phyloP scores from a whole-genome alignment of 2,113 vertebrate genomes.

The Pseudorhombus dupliciocellatus region DNA sequence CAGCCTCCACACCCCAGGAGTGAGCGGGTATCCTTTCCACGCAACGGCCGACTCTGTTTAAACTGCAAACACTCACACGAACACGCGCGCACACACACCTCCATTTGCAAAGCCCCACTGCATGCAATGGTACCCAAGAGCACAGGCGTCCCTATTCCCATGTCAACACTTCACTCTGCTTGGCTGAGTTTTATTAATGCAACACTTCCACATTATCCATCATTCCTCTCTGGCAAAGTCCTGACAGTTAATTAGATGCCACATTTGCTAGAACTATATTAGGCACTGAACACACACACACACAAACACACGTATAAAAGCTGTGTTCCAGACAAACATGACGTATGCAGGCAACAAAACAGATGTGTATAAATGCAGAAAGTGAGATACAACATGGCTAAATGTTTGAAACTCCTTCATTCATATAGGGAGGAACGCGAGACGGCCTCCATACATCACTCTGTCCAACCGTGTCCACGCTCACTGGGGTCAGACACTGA shows the following conservation, averaged over 20 bases:
- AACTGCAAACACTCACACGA: conserved; percentile 36
- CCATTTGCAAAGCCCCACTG: conserved; percentile 55
- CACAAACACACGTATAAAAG: background rate
- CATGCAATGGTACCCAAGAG: conserved; percentile 61
- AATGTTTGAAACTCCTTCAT: conserved; percentile 45
- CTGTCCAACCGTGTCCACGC: conserved; percentile 25
- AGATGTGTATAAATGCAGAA: conserved; percentile 16
- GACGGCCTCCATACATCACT: conserved; percentile 49
- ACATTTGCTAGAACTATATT: conserved; percentile 75
- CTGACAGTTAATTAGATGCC: conserved; percentile 91
- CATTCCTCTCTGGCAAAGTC: conserved; percentile 84
- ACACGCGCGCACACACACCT: conserved; percentile 20
- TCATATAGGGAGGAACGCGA: conserved; percentile 25
- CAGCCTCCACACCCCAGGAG: conserved; percentile 41
- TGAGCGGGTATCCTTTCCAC: conserved; percentile 44
- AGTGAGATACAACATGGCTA: conserved; percentile 27
- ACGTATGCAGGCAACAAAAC: conserved; percentile 25
- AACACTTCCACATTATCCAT: conserved; percentile 83
- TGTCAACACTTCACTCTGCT: conserved; percentile 66
- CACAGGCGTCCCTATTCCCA: conserved; percentile 60
- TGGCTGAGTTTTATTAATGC: conserved; percentile 83
- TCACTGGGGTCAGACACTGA: conserved; percentile 53
- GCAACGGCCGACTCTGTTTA: conserved; percentile 45
- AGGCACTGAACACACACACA: conserved; percentile 36
- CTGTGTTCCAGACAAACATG: background rate